Conservation (phyloP, 2,888 invertebrate species). For the Mellilla xanthometata region DNA sequence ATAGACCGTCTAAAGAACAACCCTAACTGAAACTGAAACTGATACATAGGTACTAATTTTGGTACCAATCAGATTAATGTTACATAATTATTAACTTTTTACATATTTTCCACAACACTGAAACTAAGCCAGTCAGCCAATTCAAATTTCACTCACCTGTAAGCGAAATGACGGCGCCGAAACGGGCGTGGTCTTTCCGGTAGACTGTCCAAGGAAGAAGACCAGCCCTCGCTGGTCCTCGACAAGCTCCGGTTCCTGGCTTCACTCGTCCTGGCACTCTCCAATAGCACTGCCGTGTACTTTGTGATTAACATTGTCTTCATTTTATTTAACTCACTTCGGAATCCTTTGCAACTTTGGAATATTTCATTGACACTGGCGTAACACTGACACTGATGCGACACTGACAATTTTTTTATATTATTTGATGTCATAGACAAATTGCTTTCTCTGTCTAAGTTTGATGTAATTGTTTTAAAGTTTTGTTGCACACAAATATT, state of each 20-base stretch:
- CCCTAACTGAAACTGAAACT: no score
- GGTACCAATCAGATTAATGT: no score
- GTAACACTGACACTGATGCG: not conserved
- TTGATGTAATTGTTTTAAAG: no score
- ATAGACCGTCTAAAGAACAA: no score
- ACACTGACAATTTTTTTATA: not conserved
- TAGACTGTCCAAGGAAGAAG: conserved; percentile 60
- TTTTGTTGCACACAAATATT: no score
- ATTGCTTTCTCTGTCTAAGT: no score
- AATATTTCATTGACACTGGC: not conserved
- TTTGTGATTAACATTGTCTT: conserved; percentile 86
- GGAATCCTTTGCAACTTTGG: no score
- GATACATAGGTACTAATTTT: no score
- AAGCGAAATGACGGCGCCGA: conserved; percentile 57
- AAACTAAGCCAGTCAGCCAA: no score
- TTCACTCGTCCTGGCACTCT: conserved; percentile 82
- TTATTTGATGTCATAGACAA: no score
- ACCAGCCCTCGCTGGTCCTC: conserved; percentile 50
- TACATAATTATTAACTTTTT: no score
- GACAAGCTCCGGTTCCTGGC: conserved; percentile 56
- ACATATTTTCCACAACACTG: no score
- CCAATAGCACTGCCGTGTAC: conserved; percentile 86
- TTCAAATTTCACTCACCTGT: conserved; percentile 60
- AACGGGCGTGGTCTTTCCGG: conserved; percentile 50
- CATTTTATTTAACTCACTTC: not conserved